Evolutionary conservation across 2,113 vertebrate genomes (phyloP), one percentile per base, ranked within the genome.

Genomic region (Pachyramphus minor): DNA sequence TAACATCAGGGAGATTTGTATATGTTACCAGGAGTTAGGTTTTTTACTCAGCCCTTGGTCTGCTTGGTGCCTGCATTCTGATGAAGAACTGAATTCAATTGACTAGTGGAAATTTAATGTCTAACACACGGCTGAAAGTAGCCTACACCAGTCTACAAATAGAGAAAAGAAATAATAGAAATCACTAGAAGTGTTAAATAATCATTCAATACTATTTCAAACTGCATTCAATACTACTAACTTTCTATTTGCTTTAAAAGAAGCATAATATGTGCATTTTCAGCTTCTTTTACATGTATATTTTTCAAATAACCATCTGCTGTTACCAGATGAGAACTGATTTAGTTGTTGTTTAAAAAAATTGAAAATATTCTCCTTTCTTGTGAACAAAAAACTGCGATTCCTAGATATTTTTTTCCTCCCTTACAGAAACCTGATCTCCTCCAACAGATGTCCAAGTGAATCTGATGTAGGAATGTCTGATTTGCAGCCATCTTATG

Each of bases 61-160:
- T 35, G 21, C 31, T 64, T 44, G 63, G 31, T 45, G 30, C 7
- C 7, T 3, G 9, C 59, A 12, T 33, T 71, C 12, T 76, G 49
- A 75, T n/a, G 30, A 78, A 89, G 60, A 87, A 37, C 20, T 35
- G 28, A 75, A 58, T 73, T 80, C 12, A 64, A 47, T 11, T 50
- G 14, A 56, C 0, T 6, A 74, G 25, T 35, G 16, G 24, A 68
- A 82, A 56, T 75, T 53, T 67, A 56, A 33, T 47, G 14, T 25
- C 23, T 42, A 55, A 64, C 3, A 83, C 6, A 30, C 44, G n/a
- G 27, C 33, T 45, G 28, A 79, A 87, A 94, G n/a, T 47, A 55
- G 3, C 7, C n/a, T n/a, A 24, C 6, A 45, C 0, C 0, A 44
- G 3, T 30, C 50, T 52, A 52, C 8, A 52, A 52, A 16, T 52